phyloP scores from a whole-genome alignment of 2,888 invertebrate genomes.

The Drosophila siamana region DNA sequence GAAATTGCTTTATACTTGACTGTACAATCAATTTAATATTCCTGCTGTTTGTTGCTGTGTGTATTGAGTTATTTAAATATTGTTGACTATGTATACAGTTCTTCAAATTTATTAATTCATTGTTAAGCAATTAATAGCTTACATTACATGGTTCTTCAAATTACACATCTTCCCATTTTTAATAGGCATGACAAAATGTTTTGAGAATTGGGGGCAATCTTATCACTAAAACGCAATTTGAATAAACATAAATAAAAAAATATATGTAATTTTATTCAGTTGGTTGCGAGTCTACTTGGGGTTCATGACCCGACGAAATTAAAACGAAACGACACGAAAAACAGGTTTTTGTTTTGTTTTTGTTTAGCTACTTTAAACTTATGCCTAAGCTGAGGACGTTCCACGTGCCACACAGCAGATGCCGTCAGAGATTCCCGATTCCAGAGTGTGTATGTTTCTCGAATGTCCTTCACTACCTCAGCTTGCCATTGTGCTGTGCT shows the following conservation, averaged over 20 bases:
- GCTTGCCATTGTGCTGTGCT: slow-evolving; percentile 51
- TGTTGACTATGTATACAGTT: no score
- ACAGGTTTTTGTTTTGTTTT: slow-evolving; percentile 53
- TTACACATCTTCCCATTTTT: slow-evolving; percentile 1
- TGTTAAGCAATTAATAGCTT: not conserved
- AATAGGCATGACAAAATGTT: not conserved
- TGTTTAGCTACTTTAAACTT: slow-evolving; percentile 27
- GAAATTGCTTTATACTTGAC: no score
- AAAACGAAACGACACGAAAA: slow-evolving; percentile 16
- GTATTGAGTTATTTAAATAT: no score
- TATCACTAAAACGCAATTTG: slow-evolving; percentile 9
- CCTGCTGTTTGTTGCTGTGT: no score
- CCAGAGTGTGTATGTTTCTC: not conserved
- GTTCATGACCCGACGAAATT: slow-evolving; percentile 54
- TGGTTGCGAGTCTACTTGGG: slow-evolving; percentile 5
- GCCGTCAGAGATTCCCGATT: slow-evolving; percentile 33
- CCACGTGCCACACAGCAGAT: slow-evolving; percentile 26
- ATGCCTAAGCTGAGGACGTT: slow-evolving; percentile 33
- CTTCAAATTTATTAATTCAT: no score
- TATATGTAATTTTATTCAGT: slow-evolving; percentile 10
- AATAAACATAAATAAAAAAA: slow-evolving; percentile 21
- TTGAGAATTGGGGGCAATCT: slow-evolving; percentile 1
- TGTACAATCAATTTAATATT: no score
- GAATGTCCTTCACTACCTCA: slow-evolving; percentile 38
- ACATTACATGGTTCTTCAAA: not conserved